Evolutionary conservation across 2,888 invertebrate species (phyloP).

Genomic region (Liopterus haemorrhoidalis): DNA sequence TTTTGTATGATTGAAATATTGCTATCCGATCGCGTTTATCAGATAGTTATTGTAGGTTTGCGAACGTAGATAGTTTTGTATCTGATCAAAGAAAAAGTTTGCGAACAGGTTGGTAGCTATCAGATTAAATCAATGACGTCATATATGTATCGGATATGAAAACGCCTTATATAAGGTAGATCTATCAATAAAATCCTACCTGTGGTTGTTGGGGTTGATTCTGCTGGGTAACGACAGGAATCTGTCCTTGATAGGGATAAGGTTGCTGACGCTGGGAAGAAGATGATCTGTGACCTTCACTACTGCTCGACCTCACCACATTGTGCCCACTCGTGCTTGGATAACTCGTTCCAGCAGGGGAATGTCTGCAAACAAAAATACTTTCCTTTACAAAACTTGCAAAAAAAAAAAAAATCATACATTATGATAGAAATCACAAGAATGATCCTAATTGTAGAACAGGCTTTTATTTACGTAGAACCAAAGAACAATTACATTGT

Average conservation of each 20-base stretch:
- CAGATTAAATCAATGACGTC: too few species aligned
- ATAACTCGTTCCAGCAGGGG: conserved; percentile 40
- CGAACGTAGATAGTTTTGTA: too few species aligned
- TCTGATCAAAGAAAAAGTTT: too few species aligned
- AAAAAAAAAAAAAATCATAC: not conserved
- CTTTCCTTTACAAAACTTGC: not conserved
- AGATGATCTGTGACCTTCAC: conserved; percentile 39
- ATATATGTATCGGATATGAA: too few species aligned
- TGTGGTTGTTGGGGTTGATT: conserved; percentile 24
- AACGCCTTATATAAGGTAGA: too few species aligned
- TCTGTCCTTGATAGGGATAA: conserved; percentile 42
- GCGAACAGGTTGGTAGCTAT: too few species aligned
- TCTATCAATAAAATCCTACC: too few species aligned
- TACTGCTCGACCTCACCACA: conserved; percentile 39
- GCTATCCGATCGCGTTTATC: too few species aligned
- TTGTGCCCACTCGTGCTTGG: conserved; percentile 37
- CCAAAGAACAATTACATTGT: not conserved
- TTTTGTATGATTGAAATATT: too few species aligned
- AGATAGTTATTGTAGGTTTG: too few species aligned
- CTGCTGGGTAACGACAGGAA: conserved; percentile 37
- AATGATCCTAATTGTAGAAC: not conserved
- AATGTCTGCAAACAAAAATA: conserved; percentile 40
- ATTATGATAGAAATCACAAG: not conserved
- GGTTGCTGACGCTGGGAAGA: conserved; percentile 40
- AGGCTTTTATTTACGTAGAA: not conserved